phyloP scores from a whole-genome alignment of 2,888 invertebrate species.

The Drosophila mayaguana region DNA sequence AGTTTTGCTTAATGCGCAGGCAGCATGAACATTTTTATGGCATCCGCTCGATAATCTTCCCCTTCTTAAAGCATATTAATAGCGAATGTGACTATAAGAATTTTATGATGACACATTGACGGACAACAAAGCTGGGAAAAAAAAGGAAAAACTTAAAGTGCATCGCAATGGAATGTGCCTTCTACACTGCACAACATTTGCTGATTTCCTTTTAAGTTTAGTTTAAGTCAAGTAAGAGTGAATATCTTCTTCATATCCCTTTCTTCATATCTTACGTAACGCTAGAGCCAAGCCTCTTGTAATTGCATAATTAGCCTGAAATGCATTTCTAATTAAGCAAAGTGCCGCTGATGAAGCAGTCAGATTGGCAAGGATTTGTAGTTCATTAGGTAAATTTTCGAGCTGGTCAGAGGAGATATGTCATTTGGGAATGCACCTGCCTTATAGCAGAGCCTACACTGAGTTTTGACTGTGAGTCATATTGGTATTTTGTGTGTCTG shows the following conservation, averaged over 20 bases:
- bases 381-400: background rate
- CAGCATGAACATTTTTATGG: slow-evolving; percentile 45
- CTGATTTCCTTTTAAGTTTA: background rate
- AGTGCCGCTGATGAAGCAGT: background rate
- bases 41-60: slow-evolving; percentile 2
- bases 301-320: background rate
- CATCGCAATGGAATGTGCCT: background rate
- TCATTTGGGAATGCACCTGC: slow-evolving; percentile 1
- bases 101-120: slow-evolving; percentile 28
- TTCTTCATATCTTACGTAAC: background rate
- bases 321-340: background rate
- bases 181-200: background rate
- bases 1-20: slow-evolving; percentile 64
- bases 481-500: background rate
- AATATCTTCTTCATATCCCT: no score
- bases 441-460: no score
- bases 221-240: no score
- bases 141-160: slow-evolving; percentile 1
- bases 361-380: slow-evolving; percentile 2
- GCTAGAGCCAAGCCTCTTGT: background rate
- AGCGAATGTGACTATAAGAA: slow-evolving; percentile 17
- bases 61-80: background rate
- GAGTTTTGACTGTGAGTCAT: background rate
- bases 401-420: background rate
- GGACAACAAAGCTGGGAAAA: slow-evolving; percentile 6